Conservation (phyloP, 2,888 invertebrate species). For the Acleris holmiana region DNA sequence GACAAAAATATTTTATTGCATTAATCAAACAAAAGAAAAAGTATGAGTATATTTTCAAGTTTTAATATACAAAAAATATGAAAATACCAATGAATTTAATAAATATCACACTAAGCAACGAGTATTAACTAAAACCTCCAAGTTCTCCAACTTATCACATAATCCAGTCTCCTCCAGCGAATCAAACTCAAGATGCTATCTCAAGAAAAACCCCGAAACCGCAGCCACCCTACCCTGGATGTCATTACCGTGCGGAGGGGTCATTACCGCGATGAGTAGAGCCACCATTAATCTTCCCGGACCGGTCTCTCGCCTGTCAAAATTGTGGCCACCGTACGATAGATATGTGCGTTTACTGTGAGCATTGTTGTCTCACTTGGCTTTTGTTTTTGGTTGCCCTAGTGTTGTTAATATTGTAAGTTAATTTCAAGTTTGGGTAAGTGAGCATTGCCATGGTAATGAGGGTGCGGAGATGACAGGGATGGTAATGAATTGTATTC, state of each 20-base stretch:
- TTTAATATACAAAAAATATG: no score
- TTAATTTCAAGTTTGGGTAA: conserved; percentile 24
- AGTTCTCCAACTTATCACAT: conserved; percentile 13
- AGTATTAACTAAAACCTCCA: conserved; percentile 1
- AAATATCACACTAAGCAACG: not conserved
- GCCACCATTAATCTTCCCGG: conserved; percentile 78
- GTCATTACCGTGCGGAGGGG: conserved; percentile 78
- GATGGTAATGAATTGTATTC: conserved; percentile 6
- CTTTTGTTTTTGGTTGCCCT: conserved; percentile 53
- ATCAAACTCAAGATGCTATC: conserved; percentile 30
- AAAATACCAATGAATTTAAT: not conserved
- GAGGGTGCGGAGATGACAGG: not conserved
- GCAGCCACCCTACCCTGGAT: conserved; percentile 66
- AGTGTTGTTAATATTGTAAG: conserved; percentile 33
- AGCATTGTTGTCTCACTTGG: conserved; percentile 45
- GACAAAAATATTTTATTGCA: no score
- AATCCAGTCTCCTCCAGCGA: conserved; percentile 24
- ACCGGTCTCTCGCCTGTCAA: conserved; percentile 81
- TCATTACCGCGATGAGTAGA: conserved; percentile 84
- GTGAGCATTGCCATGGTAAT: conserved; percentile 6
- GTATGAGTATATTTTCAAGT: no score
- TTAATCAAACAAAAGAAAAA: no score
- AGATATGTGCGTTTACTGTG: conserved; percentile 54
- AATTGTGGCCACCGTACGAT: conserved; percentile 78
- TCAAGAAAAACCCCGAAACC: conserved; percentile 32